phyloP scores from a whole-genome alignment of 1,140 invertebrate species.

The Drosophila bipectinata region DNA sequence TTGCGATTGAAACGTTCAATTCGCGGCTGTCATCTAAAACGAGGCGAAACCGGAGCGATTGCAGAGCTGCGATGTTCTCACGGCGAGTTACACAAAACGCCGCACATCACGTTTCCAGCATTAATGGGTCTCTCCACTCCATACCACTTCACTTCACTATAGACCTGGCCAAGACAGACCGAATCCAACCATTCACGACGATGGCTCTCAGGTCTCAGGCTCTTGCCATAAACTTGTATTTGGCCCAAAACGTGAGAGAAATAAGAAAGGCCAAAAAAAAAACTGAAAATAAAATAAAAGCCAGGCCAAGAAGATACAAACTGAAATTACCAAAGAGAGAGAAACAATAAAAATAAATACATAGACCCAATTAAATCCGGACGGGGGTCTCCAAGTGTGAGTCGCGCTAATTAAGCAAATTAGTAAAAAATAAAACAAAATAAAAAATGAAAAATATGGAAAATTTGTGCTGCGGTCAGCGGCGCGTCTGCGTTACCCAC shows the following conservation, averaged over 20 bases:
- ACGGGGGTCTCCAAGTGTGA: conserved; percentile 18
- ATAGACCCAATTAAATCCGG: conserved; percentile 53
- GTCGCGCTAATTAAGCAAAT: conserved; percentile 75
- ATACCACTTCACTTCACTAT: conserved; percentile 13
- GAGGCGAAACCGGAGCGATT: conserved; percentile 67
- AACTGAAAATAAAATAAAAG: conserved; percentile 31
- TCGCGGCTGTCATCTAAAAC: conserved; percentile 56
- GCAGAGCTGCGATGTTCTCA: conserved; percentile 67
- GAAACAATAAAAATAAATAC: conserved; percentile 56
- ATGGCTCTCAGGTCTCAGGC: conserved; percentile 52
- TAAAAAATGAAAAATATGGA: conserved; percentile 17
- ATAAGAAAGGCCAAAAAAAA: conserved; percentile 56
- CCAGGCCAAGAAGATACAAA: conserved; percentile 23
- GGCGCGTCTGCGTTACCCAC: conserved; percentile 48
- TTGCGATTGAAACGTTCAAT: conserved; percentile 37
- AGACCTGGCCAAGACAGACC: conserved; percentile 5
- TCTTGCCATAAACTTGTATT: conserved; percentile 61
- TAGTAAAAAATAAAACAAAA: conserved; percentile 52
- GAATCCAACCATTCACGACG: conserved; percentile 46
- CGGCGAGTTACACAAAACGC: conserved; percentile 80
- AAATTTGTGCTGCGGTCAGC: conserved; percentile 63
- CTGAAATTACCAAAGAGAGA: conserved; percentile 50
- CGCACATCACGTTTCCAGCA: conserved; percentile 76
- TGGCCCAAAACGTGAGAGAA: conserved; percentile 72
- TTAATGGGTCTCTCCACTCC: conserved; percentile 42